Percentiles rank a stretch among this genome's conserved stretches.
Conservation (phyloP, 1,140 invertebrate genomes). For the Bombyx mori region DNA sequence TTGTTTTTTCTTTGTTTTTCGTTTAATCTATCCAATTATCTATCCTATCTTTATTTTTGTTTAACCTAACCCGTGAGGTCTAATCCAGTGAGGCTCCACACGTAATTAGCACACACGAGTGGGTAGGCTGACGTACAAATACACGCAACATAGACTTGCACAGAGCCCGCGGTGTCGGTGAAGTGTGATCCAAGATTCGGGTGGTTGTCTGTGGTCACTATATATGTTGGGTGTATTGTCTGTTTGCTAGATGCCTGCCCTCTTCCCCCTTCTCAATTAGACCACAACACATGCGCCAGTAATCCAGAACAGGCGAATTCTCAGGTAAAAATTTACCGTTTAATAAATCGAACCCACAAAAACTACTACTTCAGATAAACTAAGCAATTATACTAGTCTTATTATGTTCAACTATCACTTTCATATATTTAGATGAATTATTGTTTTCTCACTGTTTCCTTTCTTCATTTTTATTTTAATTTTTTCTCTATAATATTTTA, state of each 20-base stretch:
- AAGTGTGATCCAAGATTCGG: constrained; percentile 68
- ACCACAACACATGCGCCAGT: constrained; percentile 75
- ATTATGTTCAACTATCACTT: constrained; percentile 58
- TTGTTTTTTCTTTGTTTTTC: too few species aligned
- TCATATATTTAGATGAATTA: constrained; percentile 59
- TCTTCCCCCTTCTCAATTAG: constrained; percentile 78
- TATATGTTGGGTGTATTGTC: constrained; percentile 74
- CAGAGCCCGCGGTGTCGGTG: constrained; percentile 58
- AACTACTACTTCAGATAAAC: constrained; percentile 58
- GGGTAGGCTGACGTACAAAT: constrained; percentile 59
- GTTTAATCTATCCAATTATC: constrained; percentile 45
- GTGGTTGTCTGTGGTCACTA: constrained; percentile 70
- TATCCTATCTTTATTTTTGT: constrained; percentile 57
- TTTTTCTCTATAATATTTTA: constrained; percentile 40
- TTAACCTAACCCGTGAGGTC: constrained; percentile 4
- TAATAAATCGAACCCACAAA: constrained; percentile 53
- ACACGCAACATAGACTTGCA: constrained; percentile 67
- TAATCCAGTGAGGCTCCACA: not conserved
- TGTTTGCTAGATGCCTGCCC: constrained; percentile 78
- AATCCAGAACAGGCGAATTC: constrained; percentile 72
- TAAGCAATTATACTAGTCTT: constrained; percentile 63
- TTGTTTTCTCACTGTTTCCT: constrained; percentile 50
- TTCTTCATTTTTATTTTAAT: constrained; percentile 29
- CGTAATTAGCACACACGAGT: constrained; percentile 11
- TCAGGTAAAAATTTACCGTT: constrained; percentile 54